phyloP scores from a whole-genome alignment of 2,113 vertebrate species.

The Tympanuchus pallidicinctus region DNA sequence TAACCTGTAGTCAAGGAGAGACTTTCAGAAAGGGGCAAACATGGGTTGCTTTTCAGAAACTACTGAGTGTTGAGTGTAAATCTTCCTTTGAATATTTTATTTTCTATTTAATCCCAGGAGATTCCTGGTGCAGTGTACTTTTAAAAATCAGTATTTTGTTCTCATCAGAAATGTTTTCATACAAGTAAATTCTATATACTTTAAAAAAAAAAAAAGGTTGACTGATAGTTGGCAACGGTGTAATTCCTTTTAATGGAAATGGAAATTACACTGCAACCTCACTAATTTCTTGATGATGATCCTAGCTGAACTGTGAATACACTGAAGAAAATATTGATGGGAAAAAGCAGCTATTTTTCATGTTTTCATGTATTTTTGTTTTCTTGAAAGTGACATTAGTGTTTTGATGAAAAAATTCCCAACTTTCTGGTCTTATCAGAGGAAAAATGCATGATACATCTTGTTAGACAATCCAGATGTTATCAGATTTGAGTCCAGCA shows the following conservation, averaged over 20 bases:
- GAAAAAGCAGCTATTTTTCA: neutral
- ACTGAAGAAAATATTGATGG: neutral
- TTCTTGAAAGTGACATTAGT: neutral
- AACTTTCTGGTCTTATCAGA: neutral
- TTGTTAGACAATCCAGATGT: neutral
- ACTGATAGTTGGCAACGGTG: neutral
- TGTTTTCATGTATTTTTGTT: neutral
- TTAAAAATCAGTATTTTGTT: neutral
- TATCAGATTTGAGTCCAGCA: neutral
- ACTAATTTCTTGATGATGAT: neutral
- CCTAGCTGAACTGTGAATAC: neutral
- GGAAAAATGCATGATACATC: neutral
- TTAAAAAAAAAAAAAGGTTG: neutral
- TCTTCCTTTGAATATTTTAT: neutral
- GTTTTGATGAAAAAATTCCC: neutral
- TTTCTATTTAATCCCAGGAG: neutral
- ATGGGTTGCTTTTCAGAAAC: neutral
- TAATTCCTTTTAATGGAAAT: neutral
- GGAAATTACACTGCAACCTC: neutral
- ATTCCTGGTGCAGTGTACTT: neutral
- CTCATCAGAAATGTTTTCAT: neutral
- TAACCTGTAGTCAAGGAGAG: conserved; percentile 9
- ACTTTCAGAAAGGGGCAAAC: neutral
- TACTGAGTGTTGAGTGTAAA: neutral
- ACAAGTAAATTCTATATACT: neutral